These are phyloP conservation scores for Podarcis muralis DNA, from an alignment of 2,113 vertebrate genomes.

Conservation along the genomic window DNA sequence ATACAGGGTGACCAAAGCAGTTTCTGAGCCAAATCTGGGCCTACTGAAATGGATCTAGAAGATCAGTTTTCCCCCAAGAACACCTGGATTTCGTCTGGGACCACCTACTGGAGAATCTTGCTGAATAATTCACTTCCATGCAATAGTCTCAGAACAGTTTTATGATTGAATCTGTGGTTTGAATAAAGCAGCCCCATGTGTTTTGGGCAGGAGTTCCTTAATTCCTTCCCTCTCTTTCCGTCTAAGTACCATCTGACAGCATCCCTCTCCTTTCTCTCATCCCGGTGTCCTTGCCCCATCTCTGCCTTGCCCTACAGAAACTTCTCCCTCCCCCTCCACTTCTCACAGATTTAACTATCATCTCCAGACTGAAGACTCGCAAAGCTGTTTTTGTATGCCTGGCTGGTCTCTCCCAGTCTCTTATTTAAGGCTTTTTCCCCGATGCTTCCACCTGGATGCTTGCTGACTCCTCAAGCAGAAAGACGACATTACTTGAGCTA, in stretches of 20 bases:
- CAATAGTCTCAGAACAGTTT: too few species aligned
- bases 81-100: too few species aligned
- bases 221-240: too few species aligned
- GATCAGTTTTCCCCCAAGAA: too few species aligned
- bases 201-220: not conserved
- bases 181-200: not conserved
- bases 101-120: too few species aligned
- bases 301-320: not conserved
- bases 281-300: not conserved
- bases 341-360: not conserved
- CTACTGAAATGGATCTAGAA: too few species aligned
- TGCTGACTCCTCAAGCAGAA: constrained; percentile 5
- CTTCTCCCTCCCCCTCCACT: not conserved
- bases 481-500: not conserved
- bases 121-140: too few species aligned
- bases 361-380: not conserved
- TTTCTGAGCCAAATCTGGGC: too few species aligned
- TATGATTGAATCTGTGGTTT: not conserved
- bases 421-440: not conserved
- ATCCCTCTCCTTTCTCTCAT: not conserved
- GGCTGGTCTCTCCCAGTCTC: not conserved
- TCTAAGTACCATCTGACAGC: not conserved
- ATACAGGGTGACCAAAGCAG: too few species aligned
- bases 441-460: not conserved
- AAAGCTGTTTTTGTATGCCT: not conserved